Conservation (phyloP, 2,113 vertebrate genomes). For the Rutilus rutilus region DNA sequence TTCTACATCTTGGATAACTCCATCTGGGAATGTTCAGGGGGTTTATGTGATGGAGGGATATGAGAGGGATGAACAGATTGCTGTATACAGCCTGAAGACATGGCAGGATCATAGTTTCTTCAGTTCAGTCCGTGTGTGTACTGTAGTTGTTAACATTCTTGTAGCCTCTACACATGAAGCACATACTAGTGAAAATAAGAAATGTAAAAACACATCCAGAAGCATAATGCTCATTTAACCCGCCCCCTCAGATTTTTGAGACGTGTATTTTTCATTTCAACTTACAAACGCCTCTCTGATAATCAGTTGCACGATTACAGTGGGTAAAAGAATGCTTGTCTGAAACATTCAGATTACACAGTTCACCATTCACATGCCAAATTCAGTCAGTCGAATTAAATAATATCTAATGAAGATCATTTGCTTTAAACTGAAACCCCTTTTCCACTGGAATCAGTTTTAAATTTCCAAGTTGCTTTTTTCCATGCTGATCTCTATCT, state of each 20-base stretch:
- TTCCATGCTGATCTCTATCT: no score
- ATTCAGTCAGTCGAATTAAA: neutral
- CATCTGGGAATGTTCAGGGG: constrained; percentile 55
- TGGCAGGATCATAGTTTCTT: constrained; percentile 57
- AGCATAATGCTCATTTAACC: neutral
- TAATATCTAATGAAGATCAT: neutral
- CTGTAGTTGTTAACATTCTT: neutral
- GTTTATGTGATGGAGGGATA: constrained; percentile 55
- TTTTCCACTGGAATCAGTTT: no score
- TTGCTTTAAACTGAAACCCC: neutral
- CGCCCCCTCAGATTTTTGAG: neutral
- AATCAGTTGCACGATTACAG: neutral
- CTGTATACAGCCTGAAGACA: constrained; percentile 68
- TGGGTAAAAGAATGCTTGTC: neutral
- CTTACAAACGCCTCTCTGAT: neutral
- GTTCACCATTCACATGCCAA: neutral
- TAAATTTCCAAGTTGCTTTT: no score
- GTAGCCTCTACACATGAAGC: neutral
- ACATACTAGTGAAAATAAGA: neutral
- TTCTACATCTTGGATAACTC: constrained; percentile 34
- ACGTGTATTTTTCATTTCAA: neutral
- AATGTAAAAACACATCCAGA: neutral
- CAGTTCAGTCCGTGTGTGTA: constrained; percentile 46
- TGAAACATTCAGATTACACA: neutral
- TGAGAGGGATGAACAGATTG: constrained; percentile 72